A percentile compares a stretch with the other conserved stretches of the same genome.
Evolutionary conservation across 2,888 invertebrate species (phyloP).

Genomic region (Phengaris arion): DNA sequence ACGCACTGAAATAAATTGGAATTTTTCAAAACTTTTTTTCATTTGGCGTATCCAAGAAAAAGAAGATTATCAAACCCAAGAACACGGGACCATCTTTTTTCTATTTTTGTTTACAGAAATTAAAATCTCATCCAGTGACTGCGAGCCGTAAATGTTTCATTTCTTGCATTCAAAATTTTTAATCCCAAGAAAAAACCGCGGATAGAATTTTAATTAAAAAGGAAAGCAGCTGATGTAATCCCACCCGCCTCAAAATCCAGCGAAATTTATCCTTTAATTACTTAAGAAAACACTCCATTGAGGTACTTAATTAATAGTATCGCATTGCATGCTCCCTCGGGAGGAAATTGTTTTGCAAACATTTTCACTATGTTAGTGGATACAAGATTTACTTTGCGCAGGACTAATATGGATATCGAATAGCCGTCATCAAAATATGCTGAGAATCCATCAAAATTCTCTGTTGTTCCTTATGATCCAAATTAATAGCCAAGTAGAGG

Average conservation of each 20-base stretch:
- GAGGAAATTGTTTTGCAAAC: slow-evolving; percentile 27
- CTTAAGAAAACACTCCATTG: slow-evolving; percentile 42
- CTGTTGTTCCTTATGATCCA: not conserved
- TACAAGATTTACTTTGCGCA: not conserved
- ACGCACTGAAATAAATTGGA: not conserved
- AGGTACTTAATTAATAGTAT: slow-evolving; percentile 46
- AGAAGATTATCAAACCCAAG: not conserved
- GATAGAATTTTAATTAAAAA: slow-evolving; percentile 37
- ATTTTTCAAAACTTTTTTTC: not conserved
- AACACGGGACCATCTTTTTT: not conserved
- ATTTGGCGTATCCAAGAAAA: not conserved
- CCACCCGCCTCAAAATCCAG: slow-evolving; percentile 37
- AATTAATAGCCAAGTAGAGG: not conserved
- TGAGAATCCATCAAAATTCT: not conserved
- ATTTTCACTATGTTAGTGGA: not conserved
- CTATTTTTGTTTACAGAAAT: slow-evolving; percentile 5
- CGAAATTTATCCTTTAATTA: slow-evolving; percentile 44
- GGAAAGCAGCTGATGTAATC: slow-evolving; percentile 36
- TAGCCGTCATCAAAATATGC: not conserved
- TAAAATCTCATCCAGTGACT: slow-evolving; percentile 5
- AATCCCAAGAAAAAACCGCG: slow-evolving; percentile 12
- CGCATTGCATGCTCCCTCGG: slow-evolving; percentile 33
- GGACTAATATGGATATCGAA: not conserved
- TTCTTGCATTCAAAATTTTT: slow-evolving; percentile 17
- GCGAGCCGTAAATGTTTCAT: not conserved